Percentiles rank a stretch among this genome's conserved stretches.
These are phyloP conservation scores for Ormyrus nitidulus DNA, from an alignment of 2,888 invertebrate genomes.

Conservation along the genomic window DNA sequence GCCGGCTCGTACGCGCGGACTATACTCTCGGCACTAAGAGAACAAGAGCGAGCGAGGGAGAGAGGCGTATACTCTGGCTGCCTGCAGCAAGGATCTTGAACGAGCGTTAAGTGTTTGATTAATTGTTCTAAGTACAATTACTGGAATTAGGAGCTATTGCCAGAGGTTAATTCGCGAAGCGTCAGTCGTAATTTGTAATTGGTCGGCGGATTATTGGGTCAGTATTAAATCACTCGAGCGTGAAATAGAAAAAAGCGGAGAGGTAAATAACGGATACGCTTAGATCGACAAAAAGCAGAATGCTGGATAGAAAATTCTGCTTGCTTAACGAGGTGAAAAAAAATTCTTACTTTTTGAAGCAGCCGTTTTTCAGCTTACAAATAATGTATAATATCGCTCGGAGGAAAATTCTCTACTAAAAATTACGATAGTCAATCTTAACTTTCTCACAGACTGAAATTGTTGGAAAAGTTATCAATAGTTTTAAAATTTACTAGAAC, in stretches of 20 bases:
- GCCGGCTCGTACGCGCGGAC: neutral
- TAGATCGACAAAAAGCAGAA: neutral
- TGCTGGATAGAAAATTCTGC: too few relatives aligned
- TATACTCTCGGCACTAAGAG: neutral
- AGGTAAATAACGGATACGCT: constrained; percentile 9
- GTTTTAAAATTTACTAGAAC: too few relatives aligned
- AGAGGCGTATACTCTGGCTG: constrained; percentile 10
- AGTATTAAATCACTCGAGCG: constrained; percentile 60
- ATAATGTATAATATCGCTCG: too few relatives aligned
- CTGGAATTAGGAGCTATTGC: constrained; percentile 71
- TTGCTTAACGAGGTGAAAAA: neutral
- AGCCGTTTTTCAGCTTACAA: neutral
- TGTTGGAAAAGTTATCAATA: too few relatives aligned
- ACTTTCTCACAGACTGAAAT: too few relatives aligned
- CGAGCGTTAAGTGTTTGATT: constrained; percentile 69
- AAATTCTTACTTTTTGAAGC: constrained; percentile 33
- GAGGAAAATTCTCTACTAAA: too few relatives aligned
- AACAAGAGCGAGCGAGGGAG: constrained; percentile 19
- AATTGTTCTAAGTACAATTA: constrained; percentile 69
- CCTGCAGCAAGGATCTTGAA: constrained; percentile 52
- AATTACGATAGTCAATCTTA: too few relatives aligned
- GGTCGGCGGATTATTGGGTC: constrained; percentile 67
- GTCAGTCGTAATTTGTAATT: constrained; percentile 65
- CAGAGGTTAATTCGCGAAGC: constrained; percentile 70
- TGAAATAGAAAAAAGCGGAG: neutral